Percentiles rank a stretch among this genome's conserved stretches.
phyloP scores from a whole-genome alignment of 2,797 vertebrate species.

The Parauchenoglanis ngamensis region DNA sequence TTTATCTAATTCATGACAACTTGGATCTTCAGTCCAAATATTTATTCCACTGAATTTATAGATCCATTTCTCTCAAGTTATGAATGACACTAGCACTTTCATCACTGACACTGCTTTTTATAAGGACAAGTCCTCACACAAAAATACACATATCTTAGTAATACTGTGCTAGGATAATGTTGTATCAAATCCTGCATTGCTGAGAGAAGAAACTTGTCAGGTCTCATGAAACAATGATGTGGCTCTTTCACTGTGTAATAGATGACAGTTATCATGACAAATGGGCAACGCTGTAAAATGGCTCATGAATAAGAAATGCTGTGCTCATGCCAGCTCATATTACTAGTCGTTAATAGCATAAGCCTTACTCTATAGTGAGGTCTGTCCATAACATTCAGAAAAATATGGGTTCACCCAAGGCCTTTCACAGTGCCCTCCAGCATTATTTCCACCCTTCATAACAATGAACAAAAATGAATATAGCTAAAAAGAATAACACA shows the following conservation, averaged over 20 bases:
- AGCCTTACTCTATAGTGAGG: conserved; percentile 32
- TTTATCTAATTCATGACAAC: conserved; percentile 58
- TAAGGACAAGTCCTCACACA: conserved; percentile 1
- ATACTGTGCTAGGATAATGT: conserved; percentile 19
- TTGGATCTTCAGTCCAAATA: conserved; percentile 20
- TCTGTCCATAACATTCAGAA: conserved; percentile 31
- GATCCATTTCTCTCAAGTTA: conserved; percentile 28
- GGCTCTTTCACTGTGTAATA: conserved; percentile 15
- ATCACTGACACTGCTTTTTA: conserved; percentile 16
- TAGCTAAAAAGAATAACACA: background rate
- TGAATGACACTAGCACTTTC: conserved; percentile 23
- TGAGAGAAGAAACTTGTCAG: conserved; percentile 34
- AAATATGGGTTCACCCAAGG: conserved; percentile 18
- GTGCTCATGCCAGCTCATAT: conserved; percentile 42
- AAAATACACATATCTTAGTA: conserved; percentile 6
- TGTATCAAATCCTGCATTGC: conserved; percentile 21
- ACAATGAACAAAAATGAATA: background rate
- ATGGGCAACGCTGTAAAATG: conserved; percentile 34
- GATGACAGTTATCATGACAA: conserved; percentile 56
- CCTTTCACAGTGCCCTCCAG: conserved; percentile 8
- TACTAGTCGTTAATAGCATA: conserved; percentile 17
- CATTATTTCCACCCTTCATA: background rate
- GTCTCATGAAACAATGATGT: conserved; percentile 35
- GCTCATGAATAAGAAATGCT: conserved; percentile 55
- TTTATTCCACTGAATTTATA: conserved; percentile 46